Conservation (phyloP, 2,888 invertebrate genomes). For the Phaedon cochleariae region DNA sequence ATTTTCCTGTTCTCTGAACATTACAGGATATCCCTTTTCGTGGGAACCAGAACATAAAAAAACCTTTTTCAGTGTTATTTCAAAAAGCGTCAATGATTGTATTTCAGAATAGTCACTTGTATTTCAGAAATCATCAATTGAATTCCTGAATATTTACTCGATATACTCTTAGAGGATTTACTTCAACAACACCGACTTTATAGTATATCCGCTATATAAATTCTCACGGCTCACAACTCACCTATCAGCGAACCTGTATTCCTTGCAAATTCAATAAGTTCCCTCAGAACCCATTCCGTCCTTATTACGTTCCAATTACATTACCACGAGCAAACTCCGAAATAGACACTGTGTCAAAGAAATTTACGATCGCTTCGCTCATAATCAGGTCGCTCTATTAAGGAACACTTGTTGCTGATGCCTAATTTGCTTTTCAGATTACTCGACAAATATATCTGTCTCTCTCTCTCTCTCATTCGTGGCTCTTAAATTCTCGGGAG, state of each 20-base stretch:
- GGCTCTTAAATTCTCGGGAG: neutral
- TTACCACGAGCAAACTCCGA: neutral
- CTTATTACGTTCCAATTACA: neutral
- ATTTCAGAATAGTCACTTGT: too few species aligned
- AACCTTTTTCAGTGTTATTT: too few species aligned
- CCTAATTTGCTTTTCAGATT: conserved; percentile 57
- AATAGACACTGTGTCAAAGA: conserved; percentile 6
- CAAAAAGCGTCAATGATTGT: too few species aligned
- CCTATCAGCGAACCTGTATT: neutral
- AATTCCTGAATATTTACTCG: too few species aligned
- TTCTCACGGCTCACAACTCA: neutral
- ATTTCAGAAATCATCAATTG: too few species aligned
- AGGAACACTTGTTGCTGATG: conserved; percentile 57
- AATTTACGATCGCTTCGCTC: conserved; percentile 4
- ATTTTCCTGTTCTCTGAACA: too few species aligned
- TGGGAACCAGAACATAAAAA: too few species aligned
- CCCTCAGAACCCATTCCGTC: neutral
- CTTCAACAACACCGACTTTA: neutral
- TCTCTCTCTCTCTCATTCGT: neutral
- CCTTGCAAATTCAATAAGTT: neutral
- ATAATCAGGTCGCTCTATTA: conserved; percentile 43
- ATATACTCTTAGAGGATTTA: too few species aligned
- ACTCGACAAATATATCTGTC: conserved; percentile 36
- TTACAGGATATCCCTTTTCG: too few species aligned
- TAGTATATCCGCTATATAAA: neutral